Percentiles rank a stretch among this genome's conserved stretches.
Conservation (phyloP, 2,113 vertebrate genomes). For the Myxocyprinus asiaticus region DNA sequence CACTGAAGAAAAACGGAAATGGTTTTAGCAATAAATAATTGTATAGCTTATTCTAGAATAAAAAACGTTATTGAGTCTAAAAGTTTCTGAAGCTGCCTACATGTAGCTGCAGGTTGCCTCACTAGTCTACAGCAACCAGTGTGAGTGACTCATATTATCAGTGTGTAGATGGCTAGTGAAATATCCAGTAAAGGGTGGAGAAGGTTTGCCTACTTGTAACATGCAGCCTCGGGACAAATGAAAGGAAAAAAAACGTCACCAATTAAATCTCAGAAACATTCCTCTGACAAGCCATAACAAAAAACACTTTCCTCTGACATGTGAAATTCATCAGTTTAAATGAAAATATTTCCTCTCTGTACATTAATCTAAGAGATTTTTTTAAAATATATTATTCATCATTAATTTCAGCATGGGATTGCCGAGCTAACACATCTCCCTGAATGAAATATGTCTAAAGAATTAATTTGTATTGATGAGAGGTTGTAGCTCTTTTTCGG, state of each 20-base stretch:
- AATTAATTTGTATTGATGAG: constrained; percentile 33
- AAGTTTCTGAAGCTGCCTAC: constrained; percentile 26
- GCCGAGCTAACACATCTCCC: constrained; percentile 24
- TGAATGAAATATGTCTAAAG: constrained; percentile 34
- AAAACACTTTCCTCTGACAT: constrained; percentile 32
- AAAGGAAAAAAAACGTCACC: constrained; percentile 50
- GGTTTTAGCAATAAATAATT: too few species aligned
- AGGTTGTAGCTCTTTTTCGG: too few species aligned
- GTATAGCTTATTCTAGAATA: not conserved
- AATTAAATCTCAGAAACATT: constrained; percentile 42
- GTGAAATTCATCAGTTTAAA: constrained; percentile 10
- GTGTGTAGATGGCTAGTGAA: constrained; percentile 49
- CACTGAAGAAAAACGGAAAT: too few species aligned
- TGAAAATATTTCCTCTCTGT: constrained; percentile 17
- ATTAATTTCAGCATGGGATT: not conserved
- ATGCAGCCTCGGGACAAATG: constrained; percentile 33
- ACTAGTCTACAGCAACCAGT: constrained; percentile 36
- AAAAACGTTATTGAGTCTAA: not conserved
- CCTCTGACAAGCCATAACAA: constrained; percentile 30
- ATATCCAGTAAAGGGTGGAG: constrained; percentile 47
- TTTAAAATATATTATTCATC: constrained; percentile 29
- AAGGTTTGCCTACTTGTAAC: constrained; percentile 46
- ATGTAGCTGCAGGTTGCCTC: constrained; percentile 28
- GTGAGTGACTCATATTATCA: constrained; percentile 51
- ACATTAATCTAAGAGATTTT: constrained; percentile 32